Evolutionary conservation across 2,113 vertebrate species (phyloP).

Genomic region (Malaclemys terrapin): DNA sequence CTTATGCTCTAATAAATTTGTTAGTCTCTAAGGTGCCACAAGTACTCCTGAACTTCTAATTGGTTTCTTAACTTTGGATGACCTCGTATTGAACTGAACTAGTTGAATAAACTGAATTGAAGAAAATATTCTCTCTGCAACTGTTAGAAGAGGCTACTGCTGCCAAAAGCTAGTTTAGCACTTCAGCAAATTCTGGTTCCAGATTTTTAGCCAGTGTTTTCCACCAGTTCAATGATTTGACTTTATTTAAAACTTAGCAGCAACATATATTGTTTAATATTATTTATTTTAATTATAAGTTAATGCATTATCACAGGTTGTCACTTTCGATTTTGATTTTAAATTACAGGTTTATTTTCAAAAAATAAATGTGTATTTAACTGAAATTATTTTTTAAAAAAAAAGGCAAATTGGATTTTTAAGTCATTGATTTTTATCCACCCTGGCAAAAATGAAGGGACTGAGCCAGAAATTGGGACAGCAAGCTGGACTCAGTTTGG

Average conservation of each 20-base stretch:
- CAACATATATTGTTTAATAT: neutral
- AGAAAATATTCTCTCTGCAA: neutral
- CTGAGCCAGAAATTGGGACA: neutral
- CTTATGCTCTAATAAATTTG: no score
- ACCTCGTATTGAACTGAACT: neutral
- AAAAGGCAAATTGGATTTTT: no score
- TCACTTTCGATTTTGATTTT: neutral
- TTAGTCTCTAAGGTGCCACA: no score
- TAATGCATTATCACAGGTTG: neutral
- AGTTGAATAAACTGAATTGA: neutral
- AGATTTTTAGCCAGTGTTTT: neutral
- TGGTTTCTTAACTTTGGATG: neutral
- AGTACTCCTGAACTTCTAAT: no score
- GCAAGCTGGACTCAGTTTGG: neutral
- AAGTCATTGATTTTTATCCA: no score
- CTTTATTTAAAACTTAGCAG: neutral
- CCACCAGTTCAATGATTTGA: neutral
- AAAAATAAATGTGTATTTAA: neutral
- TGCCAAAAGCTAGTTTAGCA: neutral
- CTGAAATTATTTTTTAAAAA: neutral
- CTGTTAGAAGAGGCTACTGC: neutral
- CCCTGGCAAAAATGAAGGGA: neutral
- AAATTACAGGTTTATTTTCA: neutral
- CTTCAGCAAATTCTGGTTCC: neutral
- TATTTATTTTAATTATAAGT: neutral